phyloP scores from a whole-genome alignment of 2,797 vertebrate genomes.

The Diplodus puntazzo region DNA sequence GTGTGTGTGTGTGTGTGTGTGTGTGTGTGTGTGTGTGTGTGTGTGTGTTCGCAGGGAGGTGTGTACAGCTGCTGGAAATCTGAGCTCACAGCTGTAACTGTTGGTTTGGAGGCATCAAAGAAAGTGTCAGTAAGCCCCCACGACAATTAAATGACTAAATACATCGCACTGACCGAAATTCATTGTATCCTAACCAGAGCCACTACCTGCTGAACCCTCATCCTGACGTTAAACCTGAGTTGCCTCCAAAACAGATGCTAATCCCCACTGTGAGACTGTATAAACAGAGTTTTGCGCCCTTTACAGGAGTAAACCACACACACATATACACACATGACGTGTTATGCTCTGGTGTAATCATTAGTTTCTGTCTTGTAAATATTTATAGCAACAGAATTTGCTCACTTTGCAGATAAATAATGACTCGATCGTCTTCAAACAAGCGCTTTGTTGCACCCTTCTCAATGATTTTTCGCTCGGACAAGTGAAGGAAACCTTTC shows the following conservation, averaged over 20 bases:
- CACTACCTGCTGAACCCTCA: too few relatives aligned
- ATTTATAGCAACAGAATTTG: neutral
- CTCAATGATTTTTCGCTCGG: neutral
- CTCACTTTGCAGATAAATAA: too few relatives aligned
- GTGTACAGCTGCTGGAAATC: conserved; percentile 34
- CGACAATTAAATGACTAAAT: conserved; percentile 9
- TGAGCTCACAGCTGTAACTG: conserved; percentile 25
- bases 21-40: too few relatives aligned
- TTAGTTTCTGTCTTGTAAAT: neutral
- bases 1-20: too few relatives aligned
- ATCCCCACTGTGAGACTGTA: too few relatives aligned
- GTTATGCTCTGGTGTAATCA: too few relatives aligned
- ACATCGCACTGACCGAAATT: too few relatives aligned
- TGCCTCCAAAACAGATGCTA: too few relatives aligned
- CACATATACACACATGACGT: neutral
- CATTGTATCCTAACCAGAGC: too few relatives aligned
- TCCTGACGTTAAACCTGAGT: too few relatives aligned
- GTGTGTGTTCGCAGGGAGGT: neutral
- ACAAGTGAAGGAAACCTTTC: neutral
- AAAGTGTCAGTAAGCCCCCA: conserved; percentile 15
- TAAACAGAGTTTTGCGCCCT: too few relatives aligned
- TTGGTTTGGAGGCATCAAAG: conserved; percentile 24
- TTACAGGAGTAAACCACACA: too few relatives aligned
- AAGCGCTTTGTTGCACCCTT: neutral
- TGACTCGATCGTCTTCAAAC: neutral